Evolutionary conservation across 2,113 vertebrate species (phyloP), one percentile per base, ranked within the genome.

Genomic region (Monopterus albus): DNA sequence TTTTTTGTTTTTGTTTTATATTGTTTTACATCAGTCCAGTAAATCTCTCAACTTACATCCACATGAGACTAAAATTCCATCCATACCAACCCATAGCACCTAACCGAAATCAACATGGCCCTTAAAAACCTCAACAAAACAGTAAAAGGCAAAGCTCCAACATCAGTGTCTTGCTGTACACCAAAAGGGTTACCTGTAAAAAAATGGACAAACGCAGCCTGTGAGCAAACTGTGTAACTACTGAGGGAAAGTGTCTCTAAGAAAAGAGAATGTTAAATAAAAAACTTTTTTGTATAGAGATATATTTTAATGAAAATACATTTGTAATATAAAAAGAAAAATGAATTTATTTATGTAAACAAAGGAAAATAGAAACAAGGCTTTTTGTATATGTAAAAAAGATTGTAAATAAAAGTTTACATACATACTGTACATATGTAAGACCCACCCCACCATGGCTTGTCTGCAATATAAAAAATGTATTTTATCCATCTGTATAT

Each of bases 401-500:
- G 90, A 96, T 94, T 98, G 96, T 98, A 98, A 91, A 98, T 96
- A 94, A 88, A 93, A 93, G 95, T 98, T 99, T 98, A 96, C 95
- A 96, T 94, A 91, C 80, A 93, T 94, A 94, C 80, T 98, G 97
- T 99, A 98, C 92, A 99, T 98, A 98, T 96, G 96, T 96, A 96
- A 96, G 96, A 91, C 95, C 87, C 92, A 88, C 92, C 95, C 87
- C 92, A 88, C 92, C 90, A 95, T 90, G 94, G 96, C 96, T 96
- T 95, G 97, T 96, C 96, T 98, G 96, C 96, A 93, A 93, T 97
- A 94, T 97, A 94, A 95, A 95, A 95, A 94, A 91, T 93, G 97
- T 98, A 97, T 97, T 98, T 98, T 98, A 98, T 97, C 95, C 93
- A 94, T 98, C 96, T 98, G 96, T 98, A 98, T 98, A 98, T 98